phyloP scores from a whole-genome alignment of 2,888 invertebrate species.

The Dendrolimus houi region DNA sequence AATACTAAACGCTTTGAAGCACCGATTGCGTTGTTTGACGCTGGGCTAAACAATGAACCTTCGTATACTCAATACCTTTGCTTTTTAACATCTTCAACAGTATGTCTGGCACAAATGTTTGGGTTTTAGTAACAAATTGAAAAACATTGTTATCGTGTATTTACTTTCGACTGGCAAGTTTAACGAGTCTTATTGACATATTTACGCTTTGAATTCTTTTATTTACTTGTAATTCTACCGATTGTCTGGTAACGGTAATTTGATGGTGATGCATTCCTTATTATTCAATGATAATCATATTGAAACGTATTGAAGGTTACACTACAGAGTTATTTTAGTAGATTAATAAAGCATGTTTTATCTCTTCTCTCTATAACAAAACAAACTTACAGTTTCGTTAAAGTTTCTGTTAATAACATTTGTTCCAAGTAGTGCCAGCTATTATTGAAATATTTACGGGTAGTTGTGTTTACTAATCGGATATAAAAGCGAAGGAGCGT shows the following conservation, averaged over 20 bases:
- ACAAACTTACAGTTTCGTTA: too few relatives aligned
- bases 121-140: slow-evolving; percentile 39
- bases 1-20: slow-evolving; percentile 48
- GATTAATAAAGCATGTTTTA: too few relatives aligned
- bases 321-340: too few relatives aligned
- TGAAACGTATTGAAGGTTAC: too few relatives aligned
- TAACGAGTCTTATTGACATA: slow-evolving; percentile 18
- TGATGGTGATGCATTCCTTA: too few relatives aligned
- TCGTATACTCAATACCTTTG: slow-evolving; percentile 56
- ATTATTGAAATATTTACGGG: too few relatives aligned
- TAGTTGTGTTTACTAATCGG: too few relatives aligned
- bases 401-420: too few relatives aligned
- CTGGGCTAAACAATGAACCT: slow-evolving; percentile 53
- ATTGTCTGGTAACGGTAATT: slow-evolving; percentile 4
- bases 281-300: background rate
- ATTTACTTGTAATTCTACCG: slow-evolving; percentile 11
- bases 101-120: slow-evolving; percentile 38
- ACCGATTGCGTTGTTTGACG: slow-evolving; percentile 54
- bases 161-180: slow-evolving; percentile 31
- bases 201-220: slow-evolving; percentile 8
- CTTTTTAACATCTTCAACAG: slow-evolving; percentile 56
- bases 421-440: too few relatives aligned
- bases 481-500: too few relatives aligned
- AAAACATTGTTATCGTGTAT: slow-evolving; percentile 37
- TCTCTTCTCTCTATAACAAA: too few relatives aligned